Percentiles rank a stretch among this genome's conserved stretches.
These are phyloP conservation scores for Vultur gryphus DNA, from an alignment of 2,797 vertebrate genomes.

Conservation along the genomic window DNA sequence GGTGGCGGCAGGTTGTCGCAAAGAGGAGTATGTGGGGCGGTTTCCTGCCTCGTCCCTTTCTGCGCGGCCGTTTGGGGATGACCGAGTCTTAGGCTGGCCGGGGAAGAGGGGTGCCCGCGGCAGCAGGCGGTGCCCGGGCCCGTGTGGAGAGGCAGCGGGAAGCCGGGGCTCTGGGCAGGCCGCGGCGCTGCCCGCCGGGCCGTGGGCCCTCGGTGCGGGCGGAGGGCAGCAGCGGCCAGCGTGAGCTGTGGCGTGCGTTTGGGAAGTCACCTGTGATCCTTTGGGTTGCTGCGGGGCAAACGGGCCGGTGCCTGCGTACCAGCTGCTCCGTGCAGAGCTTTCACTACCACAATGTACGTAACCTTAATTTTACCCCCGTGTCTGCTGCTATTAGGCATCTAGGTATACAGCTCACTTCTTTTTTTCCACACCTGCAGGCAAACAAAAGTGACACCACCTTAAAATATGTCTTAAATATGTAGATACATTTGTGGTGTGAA, in stretches of 20 bases:
- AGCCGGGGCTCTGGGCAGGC: not conserved
- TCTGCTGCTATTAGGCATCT: not conserved
- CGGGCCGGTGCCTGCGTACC: accelerated
- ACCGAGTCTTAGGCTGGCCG: not conserved
- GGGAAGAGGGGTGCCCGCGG: not conserved
- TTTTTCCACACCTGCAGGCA: not conserved
- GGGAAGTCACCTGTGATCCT: too few species aligned
- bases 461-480: not conserved
- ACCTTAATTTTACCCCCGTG: too few species aligned
- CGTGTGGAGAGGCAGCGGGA: accelerated
- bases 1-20: accelerated
- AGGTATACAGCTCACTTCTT: accelerated
- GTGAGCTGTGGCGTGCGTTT: accelerated
- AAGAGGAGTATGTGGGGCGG: accelerated
- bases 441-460: not conserved
- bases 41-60: not conserved
- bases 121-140: not conserved
- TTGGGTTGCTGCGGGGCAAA: too few species aligned
- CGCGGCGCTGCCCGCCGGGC: not conserved
- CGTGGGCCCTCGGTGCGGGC: accelerated
- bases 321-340: not conserved
- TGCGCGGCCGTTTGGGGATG: not conserved
- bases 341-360: accelerated
- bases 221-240: accelerated
- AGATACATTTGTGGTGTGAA: not conserved